Base-by-base conservation (phyloP, 2,797 vertebrate genomes). In the Botia kubotai region DNA sequence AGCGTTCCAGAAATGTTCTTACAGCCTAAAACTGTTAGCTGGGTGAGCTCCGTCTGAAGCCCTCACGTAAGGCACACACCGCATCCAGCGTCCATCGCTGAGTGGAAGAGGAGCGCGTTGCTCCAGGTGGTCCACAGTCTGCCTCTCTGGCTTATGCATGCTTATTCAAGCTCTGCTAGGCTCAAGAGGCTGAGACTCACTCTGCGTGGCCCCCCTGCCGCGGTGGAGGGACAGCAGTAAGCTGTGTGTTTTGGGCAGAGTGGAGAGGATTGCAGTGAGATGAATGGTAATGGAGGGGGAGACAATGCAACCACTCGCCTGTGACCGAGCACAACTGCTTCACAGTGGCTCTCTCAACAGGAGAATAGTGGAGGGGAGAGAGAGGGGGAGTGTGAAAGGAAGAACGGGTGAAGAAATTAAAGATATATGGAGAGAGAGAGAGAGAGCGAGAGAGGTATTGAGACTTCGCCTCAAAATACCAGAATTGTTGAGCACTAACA, bases 161-260 rank as follows among this genome's bases (percentile, higher is more conserved):
- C 77, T 82, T 82, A 85, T 82, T 82, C 77, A 72, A 79, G 72
- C 83, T 75, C 23, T 52, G 65, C 36, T 55, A 66, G 66, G 66
- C 72, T 80, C 52, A 63, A 79, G 76, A 48, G 65, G 26, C 29
- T 69, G 79, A 85, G 79, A 87, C 86, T 91, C 83, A 87, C 80
- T 86, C 33, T 70, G 65, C 58, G 5, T 26, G 23, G 29, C 63
- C 73, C 66, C 53, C 71, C 67, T 66, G 19, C 83, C 23, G 26
- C 50, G 62, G 39, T n/a, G 10, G 63, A 69, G 55, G 48, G 52
- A 63, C 63, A 21, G 43, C 52, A 17, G 63, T 82, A 60, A 60
- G 75, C 77, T 75, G 77, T 76, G 74, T 82, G 77, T 83, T 80
- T 76, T 80, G 60, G 75, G 65, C 48, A 65, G 66, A 79, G 72